Evolutionary conservation across 2,113 vertebrate species (phyloP), one percentile per base, ranked within the genome.

Genomic region (Lepisosteus oculatus): DNA sequence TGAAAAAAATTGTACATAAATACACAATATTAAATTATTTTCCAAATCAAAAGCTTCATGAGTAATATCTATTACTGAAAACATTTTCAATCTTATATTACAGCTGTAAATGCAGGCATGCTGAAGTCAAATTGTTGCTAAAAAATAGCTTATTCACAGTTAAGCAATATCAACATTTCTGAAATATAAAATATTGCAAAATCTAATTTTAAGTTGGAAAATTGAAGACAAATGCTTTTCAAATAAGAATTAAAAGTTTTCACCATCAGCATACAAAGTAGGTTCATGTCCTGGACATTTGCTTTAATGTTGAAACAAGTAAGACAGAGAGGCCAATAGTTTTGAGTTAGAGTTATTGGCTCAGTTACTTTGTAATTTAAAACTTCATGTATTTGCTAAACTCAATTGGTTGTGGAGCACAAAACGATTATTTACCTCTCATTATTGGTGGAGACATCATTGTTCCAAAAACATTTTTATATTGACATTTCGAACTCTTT

Each of bases 71-170:
- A 77, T 75, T 74, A 79, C 15, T 76, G 70, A 78, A 81, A 86
- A 81, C 79, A 69, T 55, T 70, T 64, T 71, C 65, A 67, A 69
- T 80, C 81, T 51, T 85, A 83, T 79, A 71, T 78, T 83, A 86
- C 88, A 86, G 74, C 70, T 74, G 68, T 81, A 80, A 74, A 77
- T 70, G 47, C 9, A 78, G 8, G 85, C 89, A 91, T 90, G 89
- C 87, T 80, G 71, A 85, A 81, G 80, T 76, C 76, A 63, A 68
- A 79, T 74, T 74, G 76, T 82, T 80, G 76, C 82, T 89, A 88
- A 84, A 51, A 90, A 91, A 86, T 82, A 87, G 85, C 71, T 83
- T 87, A 86, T 90, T 91, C 88, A 90, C 88, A 89, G 82, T 89
- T 86, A 90, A 87, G 89, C 85, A 84, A 88, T 86, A 88, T 80